A percentile compares a stretch with the other conserved stretches of the same genome.
These are phyloP conservation scores for Notodonta dromedarius DNA, from an alignment of 2,888 invertebrate species.

Conservation along the genomic window DNA sequence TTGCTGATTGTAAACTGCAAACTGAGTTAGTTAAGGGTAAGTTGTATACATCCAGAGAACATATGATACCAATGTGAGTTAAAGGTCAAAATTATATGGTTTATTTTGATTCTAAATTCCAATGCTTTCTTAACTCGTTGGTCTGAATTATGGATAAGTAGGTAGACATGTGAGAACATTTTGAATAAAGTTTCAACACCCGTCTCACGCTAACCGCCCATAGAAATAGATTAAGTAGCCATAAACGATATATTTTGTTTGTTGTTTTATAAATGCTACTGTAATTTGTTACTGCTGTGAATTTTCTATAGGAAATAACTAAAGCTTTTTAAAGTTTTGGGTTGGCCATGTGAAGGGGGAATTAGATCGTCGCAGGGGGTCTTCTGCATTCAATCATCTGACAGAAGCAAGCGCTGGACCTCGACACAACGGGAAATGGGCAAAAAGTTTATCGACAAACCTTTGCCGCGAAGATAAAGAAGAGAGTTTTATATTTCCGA, in stretches of 20 bases:
- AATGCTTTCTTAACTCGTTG: constrained; percentile 9
- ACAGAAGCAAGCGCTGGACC: constrained; percentile 62
- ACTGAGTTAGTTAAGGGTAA: constrained; percentile 31
- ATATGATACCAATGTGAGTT: not conserved
- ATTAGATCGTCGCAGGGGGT: constrained; percentile 72
- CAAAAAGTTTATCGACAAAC: constrained; percentile 55
- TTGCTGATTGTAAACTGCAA: constrained; percentile 27
- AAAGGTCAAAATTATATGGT: not conserved
- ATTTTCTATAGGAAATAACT: constrained; percentile 27
- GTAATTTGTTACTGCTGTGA: constrained; percentile 34
- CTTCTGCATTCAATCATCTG: constrained; percentile 45
- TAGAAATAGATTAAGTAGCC: constrained; percentile 39
- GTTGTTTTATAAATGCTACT: constrained; percentile 31
- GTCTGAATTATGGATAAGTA: constrained; percentile 8
- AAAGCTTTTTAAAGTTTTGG: constrained; percentile 39
- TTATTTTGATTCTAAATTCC: not conserved
- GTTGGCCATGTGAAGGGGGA: constrained; percentile 56
- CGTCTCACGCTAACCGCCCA: constrained; percentile 42
- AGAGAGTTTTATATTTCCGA: constrained; percentile 34
- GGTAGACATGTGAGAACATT: constrained; percentile 12
- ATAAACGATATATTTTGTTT: constrained; percentile 33
- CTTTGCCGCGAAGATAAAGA: constrained; percentile 41
- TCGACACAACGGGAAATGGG: constrained; percentile 36
- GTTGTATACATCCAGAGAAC: constrained; percentile 10
- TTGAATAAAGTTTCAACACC: constrained; percentile 41